phyloP scores from a whole-genome alignment of 2,888 invertebrate genomes.

The Ophion ellenae region DNA sequence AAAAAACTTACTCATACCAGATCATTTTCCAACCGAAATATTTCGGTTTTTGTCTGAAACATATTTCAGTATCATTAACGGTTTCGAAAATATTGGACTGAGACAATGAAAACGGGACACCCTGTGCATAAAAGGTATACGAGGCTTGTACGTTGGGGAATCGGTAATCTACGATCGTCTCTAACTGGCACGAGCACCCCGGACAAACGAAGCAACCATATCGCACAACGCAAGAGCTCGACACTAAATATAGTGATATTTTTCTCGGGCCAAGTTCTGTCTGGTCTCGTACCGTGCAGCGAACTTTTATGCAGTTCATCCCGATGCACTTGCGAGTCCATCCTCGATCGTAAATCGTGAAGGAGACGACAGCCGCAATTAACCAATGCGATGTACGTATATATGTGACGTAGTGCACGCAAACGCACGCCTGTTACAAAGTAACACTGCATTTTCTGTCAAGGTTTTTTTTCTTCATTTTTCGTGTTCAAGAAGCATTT shows the following conservation, averaged over 20 bases:
- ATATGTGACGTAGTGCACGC: conserved; percentile 38
- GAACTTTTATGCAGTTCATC: conserved; percentile 15
- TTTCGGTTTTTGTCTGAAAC: too few relatives aligned
- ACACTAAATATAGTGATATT: conserved; percentile 16
- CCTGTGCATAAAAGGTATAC: neutral
- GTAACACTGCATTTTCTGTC: neutral
- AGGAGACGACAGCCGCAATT: conserved; percentile 77
- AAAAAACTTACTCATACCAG: too few relatives aligned
- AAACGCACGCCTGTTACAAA: conserved; percentile 1
- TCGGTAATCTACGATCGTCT: conserved; percentile 72
- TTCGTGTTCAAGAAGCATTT: neutral
- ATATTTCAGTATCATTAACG: too few relatives aligned
- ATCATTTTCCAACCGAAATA: too few relatives aligned
- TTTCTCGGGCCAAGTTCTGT: neutral
- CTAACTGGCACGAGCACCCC: conserved; percentile 59
- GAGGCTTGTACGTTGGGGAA: conserved; percentile 57
- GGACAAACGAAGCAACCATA: conserved; percentile 69
- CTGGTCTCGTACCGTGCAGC: conserved; percentile 18
- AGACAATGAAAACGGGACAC: neutral
- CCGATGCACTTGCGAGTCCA: conserved; percentile 61
- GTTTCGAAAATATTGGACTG: neutral
- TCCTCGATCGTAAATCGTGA: conserved; percentile 73
- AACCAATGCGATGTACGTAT: conserved; percentile 77
- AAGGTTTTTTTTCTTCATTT: neutral
- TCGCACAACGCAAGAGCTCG: conserved; percentile 58